Conservation (phyloP, 2,888 invertebrate species). For the Tachina fera region DNA sequence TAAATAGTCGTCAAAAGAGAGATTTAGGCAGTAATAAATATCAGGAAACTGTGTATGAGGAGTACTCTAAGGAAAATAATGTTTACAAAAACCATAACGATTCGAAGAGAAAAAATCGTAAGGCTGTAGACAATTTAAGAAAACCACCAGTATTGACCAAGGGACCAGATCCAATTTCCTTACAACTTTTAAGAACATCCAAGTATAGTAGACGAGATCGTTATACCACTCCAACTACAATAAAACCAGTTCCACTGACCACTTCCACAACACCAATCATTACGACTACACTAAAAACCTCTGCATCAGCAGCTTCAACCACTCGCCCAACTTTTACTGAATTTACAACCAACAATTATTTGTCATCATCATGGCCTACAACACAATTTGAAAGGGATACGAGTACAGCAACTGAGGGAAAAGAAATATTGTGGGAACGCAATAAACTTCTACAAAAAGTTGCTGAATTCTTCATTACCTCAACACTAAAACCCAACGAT, state of each 20-base stretch:
- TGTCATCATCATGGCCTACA: slow-evolving; percentile 33
- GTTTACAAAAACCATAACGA: slow-evolving; percentile 28
- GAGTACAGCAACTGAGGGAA: slow-evolving; percentile 32
- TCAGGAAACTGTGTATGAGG: not conserved
- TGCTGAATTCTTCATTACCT: slow-evolving; percentile 55
- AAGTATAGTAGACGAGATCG: slow-evolving; percentile 73
- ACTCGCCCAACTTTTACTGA: slow-evolving; percentile 24
- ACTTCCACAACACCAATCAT: not conserved
- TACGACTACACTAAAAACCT: slow-evolving; percentile 6
- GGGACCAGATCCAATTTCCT: slow-evolving; percentile 28
- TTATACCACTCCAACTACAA: slow-evolving; percentile 21
- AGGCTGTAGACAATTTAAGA: not conserved
- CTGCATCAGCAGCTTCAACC: slow-evolving; percentile 25
- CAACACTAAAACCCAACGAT: slow-evolving; percentile 9
- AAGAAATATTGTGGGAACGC: slow-evolving; percentile 47
- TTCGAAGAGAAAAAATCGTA: not conserved
- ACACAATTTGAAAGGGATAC: slow-evolving; percentile 27
- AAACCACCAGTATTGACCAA: slow-evolving; percentile 11
- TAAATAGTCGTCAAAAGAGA: slow-evolving; percentile 13
- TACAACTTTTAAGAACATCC: slow-evolving; percentile 69
- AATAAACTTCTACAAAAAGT: slow-evolving; percentile 59
- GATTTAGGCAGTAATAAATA: not conserved
- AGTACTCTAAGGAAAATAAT: slow-evolving; percentile 31
- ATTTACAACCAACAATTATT: slow-evolving; percentile 5
- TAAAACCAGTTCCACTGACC: not conserved